Conservation (phyloP, 2,113 vertebrate species). For the Neodon shergylaensis region DNA sequence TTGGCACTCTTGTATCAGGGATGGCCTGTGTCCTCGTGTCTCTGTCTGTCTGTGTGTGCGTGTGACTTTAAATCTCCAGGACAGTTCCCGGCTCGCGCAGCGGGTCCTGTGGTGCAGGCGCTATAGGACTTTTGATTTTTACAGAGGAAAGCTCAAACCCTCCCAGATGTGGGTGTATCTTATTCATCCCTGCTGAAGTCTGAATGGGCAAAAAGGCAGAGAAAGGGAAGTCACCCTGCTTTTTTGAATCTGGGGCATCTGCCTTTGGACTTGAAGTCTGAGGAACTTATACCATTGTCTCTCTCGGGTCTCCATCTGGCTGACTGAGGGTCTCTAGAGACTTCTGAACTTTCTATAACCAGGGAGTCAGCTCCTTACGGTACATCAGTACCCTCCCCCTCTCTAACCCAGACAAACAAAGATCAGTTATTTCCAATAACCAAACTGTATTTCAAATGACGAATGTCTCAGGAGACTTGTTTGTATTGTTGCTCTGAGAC, state of each 20-base stretch:
- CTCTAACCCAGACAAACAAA: background rate
- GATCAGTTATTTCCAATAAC: slow-evolving; percentile 5
- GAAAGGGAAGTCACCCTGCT: background rate
- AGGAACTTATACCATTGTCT: background rate
- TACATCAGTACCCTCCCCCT: background rate
- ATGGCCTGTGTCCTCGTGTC: too few relatives aligned
- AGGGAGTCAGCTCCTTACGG: slow-evolving; percentile 1
- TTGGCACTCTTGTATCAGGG: too few relatives aligned
- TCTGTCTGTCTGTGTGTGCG: too few relatives aligned
- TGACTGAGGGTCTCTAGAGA: background rate
- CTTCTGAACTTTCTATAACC: background rate
- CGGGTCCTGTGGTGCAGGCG: too few relatives aligned
- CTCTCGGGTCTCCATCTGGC: background rate
- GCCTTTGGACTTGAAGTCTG: background rate
- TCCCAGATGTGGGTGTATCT: background rate
- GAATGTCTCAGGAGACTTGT: too few relatives aligned
- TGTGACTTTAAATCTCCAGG: too few relatives aligned
- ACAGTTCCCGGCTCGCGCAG: too few relatives aligned
- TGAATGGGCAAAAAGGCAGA: background rate
- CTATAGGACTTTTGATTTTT: too few relatives aligned
- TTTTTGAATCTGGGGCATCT: background rate
- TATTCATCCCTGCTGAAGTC: background rate
- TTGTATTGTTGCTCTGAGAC: too few relatives aligned
- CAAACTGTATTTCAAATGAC: background rate
- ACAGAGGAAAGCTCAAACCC: background rate